Percentiles rank a stretch among this genome's conserved stretches.
Evolutionary conservation across 2,113 vertebrate species (phyloP).

Genomic region (Charadrius vociferus): DNA sequence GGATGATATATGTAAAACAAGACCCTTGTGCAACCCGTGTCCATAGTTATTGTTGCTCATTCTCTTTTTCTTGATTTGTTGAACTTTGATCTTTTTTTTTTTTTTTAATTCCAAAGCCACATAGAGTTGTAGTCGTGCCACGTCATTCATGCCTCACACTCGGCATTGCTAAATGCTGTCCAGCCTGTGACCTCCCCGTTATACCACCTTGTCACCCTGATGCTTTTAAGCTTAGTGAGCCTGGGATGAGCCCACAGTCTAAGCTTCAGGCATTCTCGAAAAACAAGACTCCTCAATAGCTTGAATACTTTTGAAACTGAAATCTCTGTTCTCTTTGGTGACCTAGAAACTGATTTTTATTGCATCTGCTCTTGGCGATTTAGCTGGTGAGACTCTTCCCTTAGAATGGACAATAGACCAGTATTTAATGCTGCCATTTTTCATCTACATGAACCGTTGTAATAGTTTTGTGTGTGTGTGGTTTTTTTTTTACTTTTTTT

Average conservation of each 20-base stretch:
- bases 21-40: background rate
- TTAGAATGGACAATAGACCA: background rate
- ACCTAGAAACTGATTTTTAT: background rate
- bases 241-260: background rate
- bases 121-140: background rate
- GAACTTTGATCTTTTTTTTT: background rate
- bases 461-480: background rate
- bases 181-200: background rate
- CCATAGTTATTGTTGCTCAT: background rate
- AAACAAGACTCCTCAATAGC: background rate
- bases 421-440: background rate
- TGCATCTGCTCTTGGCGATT: background rate
- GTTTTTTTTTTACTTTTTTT: background rate
- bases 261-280: background rate
- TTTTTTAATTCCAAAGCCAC: background rate
- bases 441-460: fast-evolving
- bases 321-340: background rate
- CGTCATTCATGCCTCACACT: fast-evolving
- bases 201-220: background rate
- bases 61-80: background rate
- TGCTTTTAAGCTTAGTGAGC: background rate
- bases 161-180: background rate
- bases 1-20: background rate
- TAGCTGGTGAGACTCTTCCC: background rate
- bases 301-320: background rate